Conservation (phyloP, 2,888 invertebrate species). For the Eristalis intricaria region DNA sequence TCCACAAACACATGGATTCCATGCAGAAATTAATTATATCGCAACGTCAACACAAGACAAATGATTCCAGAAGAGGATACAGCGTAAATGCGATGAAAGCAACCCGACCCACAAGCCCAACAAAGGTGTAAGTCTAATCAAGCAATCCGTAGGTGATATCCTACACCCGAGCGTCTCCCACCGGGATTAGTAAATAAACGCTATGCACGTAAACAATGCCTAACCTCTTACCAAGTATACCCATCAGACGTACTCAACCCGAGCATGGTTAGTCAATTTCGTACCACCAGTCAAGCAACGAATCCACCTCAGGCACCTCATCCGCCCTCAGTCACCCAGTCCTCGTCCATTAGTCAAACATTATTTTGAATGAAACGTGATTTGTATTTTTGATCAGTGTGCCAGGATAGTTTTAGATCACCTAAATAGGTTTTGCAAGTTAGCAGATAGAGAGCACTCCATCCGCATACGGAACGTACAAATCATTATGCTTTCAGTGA, state of each 20-base stretch:
- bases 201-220: constrained; percentile 35
- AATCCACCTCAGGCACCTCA: not conserved
- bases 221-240: not conserved
- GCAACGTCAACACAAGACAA: too few relatives aligned
- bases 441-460: constrained; percentile 38
- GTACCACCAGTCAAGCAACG: not conserved
- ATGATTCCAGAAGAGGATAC: not conserved
- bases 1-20: too few relatives aligned
- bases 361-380: constrained; percentile 67
- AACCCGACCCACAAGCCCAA: not conserved
- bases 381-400: constrained; percentile 61
- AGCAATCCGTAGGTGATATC: not conserved
- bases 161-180: not conserved
- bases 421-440: constrained; percentile 56
- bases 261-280: constrained; percentile 31
- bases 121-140: not conserved
- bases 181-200: constrained; percentile 32
- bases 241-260: not conserved
- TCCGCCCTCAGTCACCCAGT: not conserved
- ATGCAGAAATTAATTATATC: too few relatives aligned
- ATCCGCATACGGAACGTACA: constrained; percentile 57
- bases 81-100: not conserved
- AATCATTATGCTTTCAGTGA: constrained; percentile 67
- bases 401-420: constrained; percentile 61
- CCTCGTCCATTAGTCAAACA: constrained; percentile 52